Evolutionary conservation across 2,888 invertebrate genomes (phyloP).

Genomic region (Amblyjoppa proteus): DNA sequence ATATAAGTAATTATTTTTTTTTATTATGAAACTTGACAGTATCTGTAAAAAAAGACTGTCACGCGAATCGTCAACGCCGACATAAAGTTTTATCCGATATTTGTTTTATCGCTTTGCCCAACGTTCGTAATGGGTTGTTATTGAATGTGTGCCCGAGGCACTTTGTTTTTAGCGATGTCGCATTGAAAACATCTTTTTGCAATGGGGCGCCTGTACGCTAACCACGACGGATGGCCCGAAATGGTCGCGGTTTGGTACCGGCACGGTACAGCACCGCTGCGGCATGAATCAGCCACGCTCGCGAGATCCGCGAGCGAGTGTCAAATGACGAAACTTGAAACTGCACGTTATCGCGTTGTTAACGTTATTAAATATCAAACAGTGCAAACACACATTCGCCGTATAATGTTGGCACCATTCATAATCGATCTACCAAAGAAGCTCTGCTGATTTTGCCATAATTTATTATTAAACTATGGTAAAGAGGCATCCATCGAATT

Average conservation of each 20-base stretch:
- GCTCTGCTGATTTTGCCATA: neutral
- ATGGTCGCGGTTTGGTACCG: neutral
- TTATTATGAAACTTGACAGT: neutral
- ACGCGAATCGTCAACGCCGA: neutral
- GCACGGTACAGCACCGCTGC: neutral
- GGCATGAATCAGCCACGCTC: neutral
- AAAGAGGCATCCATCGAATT: too few relatives aligned
- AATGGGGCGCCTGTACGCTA: neutral
- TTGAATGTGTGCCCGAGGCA: neutral
- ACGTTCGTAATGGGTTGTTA: neutral
- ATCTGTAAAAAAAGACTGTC: neutral
- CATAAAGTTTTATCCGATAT: neutral
- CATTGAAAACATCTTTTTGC: neutral
- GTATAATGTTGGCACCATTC: neutral
- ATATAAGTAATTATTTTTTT: neutral
- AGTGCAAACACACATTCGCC: neutral
- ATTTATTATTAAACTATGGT: too few relatives aligned
- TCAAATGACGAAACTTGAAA: slow-evolving; percentile 31
- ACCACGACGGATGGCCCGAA: neutral
- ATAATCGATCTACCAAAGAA: neutral
- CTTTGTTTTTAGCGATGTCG: neutral
- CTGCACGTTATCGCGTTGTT: neutral
- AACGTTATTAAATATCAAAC: slow-evolving; percentile 35
- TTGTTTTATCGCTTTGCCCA: neutral
- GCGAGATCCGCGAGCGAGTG: slow-evolving; percentile 1